Conservation (phyloP, 2,797 vertebrate species). For the Aeoliscus strigatus region DNA sequence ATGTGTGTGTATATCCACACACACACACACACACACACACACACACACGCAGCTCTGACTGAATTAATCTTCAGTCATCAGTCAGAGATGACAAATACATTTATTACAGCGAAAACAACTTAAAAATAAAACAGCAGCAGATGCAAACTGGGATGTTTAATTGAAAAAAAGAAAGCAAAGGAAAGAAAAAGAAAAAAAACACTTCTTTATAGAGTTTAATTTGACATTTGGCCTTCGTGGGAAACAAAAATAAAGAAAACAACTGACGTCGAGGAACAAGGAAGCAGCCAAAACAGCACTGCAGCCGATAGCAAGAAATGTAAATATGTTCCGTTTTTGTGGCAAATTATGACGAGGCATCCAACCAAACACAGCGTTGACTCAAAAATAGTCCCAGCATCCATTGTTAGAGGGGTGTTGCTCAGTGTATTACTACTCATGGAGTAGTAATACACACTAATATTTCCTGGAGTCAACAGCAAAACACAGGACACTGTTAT, state of each 20-base stretch:
- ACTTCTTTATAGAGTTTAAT: constrained; percentile 4
- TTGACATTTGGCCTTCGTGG: constrained; percentile 22
- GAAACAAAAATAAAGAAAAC: constrained; percentile 36
- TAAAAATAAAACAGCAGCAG: constrained; percentile 57
- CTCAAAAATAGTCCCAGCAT: no score
- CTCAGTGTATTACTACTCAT: no score
- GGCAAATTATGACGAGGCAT: constrained; percentile 61
- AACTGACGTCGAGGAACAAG: constrained; percentile 50
- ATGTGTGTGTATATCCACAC: no score
- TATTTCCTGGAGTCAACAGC: no score
- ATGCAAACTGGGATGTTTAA: constrained; percentile 27
- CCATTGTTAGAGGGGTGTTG: no score
- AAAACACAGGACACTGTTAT: no score
- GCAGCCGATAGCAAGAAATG: constrained; percentile 23
- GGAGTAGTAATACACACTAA: no score
- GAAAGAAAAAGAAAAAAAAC: constrained; percentile 2
- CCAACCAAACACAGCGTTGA: constrained; percentile 67
- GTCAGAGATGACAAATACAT: no score
- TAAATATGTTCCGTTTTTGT: constrained; percentile 28
- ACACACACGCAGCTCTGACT: constrained; percentile 38
- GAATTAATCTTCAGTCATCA: constrained; percentile 7
- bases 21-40: no score
- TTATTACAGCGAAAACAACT: no score
- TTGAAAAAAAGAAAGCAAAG: no score
- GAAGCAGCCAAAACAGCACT: constrained; percentile 50